phyloP scores from a whole-genome alignment of 2,888 invertebrate species.

The Leptinotarsa tumamoca region DNA sequence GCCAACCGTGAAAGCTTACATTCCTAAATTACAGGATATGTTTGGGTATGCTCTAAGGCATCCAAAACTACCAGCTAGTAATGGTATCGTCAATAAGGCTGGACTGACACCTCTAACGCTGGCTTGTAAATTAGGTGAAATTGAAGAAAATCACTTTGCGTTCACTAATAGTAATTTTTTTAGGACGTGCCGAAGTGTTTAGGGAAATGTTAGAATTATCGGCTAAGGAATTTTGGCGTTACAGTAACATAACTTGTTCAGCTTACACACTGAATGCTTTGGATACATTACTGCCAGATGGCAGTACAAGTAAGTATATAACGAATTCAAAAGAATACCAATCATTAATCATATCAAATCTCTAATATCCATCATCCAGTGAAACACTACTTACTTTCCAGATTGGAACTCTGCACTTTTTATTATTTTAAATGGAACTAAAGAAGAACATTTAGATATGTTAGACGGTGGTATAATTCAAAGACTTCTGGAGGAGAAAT shows the following conservation, averaged over 20 bases:
- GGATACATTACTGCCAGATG: slow-evolving; percentile 94
- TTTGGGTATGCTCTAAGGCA: slow-evolving; percentile 97
- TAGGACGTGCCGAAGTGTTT: slow-evolving; percentile 92
- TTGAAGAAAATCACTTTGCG: background rate
- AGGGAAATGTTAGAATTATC: slow-evolving; percentile 97
- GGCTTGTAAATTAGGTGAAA: slow-evolving; percentile 87
- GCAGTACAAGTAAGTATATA: slow-evolving; percentile 85
- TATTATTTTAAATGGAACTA: slow-evolving; percentile 96
- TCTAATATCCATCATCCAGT: background rate
- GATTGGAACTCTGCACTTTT: slow-evolving; percentile 99
- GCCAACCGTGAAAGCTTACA: background rate
- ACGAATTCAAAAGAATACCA: background rate
- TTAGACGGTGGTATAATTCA: slow-evolving; percentile 98
- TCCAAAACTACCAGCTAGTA: slow-evolving; percentile 92
- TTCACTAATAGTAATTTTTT: slow-evolving; percentile 5
- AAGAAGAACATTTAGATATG: slow-evolving; percentile 98
- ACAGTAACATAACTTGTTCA: slow-evolving; percentile 98
- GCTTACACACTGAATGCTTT: slow-evolving; percentile 96
- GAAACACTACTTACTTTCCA: slow-evolving; percentile 64
- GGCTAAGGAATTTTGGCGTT: slow-evolving; percentile 96
- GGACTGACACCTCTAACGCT: slow-evolving; percentile 96
- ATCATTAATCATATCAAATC: too few relatives aligned
- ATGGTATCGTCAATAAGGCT: slow-evolving; percentile 88
- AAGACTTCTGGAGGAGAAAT: slow-evolving; percentile 95
- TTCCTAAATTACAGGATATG: slow-evolving; percentile 81